Conservation (phyloP, 64 coral and sea anemone species). For the Dendrophyllia cribrosa region DNA sequence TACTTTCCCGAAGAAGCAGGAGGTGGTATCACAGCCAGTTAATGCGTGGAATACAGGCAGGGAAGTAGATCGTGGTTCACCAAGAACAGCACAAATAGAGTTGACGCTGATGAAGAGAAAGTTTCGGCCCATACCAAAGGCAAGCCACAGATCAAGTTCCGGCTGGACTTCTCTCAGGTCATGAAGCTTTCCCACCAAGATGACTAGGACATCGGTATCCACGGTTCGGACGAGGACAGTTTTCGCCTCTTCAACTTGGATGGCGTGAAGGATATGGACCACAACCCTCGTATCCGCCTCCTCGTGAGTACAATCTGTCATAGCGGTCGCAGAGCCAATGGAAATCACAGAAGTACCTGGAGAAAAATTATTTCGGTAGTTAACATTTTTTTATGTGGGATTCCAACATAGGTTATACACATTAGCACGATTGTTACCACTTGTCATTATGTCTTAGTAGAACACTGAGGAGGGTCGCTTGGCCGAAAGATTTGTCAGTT, state of each 20-base stretch:
- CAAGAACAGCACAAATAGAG: conserved; percentile 28
- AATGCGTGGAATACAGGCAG: conserved; percentile 47
- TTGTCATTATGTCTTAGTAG: no score
- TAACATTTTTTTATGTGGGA: no score
- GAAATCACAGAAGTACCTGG: no score
- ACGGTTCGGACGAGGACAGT: conserved; percentile 42
- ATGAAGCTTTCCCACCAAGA: conserved; percentile 45
- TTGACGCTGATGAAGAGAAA: conserved; percentile 32
- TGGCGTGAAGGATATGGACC: conserved; percentile 55
- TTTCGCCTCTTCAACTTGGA: not conserved
- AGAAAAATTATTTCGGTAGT: no score
- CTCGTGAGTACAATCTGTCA: conserved; percentile 24
- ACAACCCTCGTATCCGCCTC: conserved; percentile 58
- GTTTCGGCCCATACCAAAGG: conserved; percentile 60
- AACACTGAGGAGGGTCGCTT: no score
- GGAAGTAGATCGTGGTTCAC: conserved; percentile 20
- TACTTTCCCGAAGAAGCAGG: conserved; percentile 24
- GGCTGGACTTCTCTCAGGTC: not conserved
- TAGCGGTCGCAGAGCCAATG: not conserved
- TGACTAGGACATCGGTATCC: conserved; percentile 60
- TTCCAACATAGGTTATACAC: no score
- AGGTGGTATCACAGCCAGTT: not conserved
- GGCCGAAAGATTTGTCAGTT: no score
- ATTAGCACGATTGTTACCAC: no score
- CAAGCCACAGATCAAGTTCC: conserved; percentile 45